Evolutionary conservation across 2,888 invertebrate species (phyloP).

Genomic region (Dryococelus australis): DNA sequence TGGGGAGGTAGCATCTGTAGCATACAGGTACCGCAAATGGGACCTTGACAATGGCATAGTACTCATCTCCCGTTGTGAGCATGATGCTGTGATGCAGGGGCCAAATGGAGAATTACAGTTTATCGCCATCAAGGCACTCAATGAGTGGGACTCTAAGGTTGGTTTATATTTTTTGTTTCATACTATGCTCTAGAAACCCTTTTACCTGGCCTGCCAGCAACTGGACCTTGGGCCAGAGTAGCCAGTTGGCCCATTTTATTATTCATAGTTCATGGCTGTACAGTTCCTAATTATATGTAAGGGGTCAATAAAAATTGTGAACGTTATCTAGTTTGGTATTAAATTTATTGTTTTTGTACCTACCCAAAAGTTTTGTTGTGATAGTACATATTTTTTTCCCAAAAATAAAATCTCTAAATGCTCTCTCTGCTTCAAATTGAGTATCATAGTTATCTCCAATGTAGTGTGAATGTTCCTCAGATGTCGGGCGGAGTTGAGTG

Average conservation of each 20-base stretch:
- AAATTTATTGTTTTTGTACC: too few relatives aligned
- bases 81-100: slow-evolving; percentile 91
- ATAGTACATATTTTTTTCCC: too few relatives aligned
- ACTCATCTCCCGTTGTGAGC: slow-evolving; percentile 93
- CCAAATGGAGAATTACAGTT: slow-evolving; percentile 91
- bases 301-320: too few relatives aligned
- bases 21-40: slow-evolving; percentile 97
- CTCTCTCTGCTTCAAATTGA: too few relatives aligned
- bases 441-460: too few relatives aligned
- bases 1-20: slow-evolving; percentile 92
- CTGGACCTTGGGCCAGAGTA: not conserved
- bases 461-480: slow-evolving; percentile 51
- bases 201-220: not conserved
- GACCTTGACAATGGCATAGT: slow-evolving; percentile 92
- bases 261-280: too few relatives aligned
- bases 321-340: too few relatives aligned
- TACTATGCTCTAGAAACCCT: too few relatives aligned
- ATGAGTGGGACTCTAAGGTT: slow-evolving; percentile 97
- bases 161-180: slow-evolving; percentile 32
- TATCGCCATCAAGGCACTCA: slow-evolving; percentile 94
- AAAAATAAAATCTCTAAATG: too few relatives aligned
- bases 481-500: slow-evolving; percentile 96
- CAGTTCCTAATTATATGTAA: too few relatives aligned
- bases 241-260: not conserved
- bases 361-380: too few relatives aligned